phyloP scores from a whole-genome alignment of 2,113 vertebrate genomes.

The Sterrhoptilus dennistouni region DNA sequence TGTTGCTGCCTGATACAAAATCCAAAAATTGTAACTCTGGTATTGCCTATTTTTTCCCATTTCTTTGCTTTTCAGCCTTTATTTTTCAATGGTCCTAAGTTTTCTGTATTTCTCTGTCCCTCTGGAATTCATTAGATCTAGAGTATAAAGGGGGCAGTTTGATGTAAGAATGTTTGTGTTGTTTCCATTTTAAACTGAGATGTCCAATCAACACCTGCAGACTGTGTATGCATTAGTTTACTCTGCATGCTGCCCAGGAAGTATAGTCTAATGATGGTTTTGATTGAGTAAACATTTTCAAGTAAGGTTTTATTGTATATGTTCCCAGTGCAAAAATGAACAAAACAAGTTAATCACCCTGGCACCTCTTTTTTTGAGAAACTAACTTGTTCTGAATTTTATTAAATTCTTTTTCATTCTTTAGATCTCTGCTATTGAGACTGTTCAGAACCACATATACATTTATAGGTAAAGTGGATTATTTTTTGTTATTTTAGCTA shows the following conservation, averaged over 20 bases:
- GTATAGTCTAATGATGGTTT: constrained; percentile 32
- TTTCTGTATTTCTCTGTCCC: constrained; percentile 51
- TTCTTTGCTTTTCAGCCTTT: constrained; percentile 10
- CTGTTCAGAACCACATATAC: neutral
- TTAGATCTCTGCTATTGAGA: neutral
- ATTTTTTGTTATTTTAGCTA: neutral
- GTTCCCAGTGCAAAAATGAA: neutral
- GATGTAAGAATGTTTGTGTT: constrained; percentile 39
- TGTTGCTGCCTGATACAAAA: neutral
- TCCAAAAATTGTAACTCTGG: neutral
- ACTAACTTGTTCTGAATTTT: neutral
- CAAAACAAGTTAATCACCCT: constrained; percentile 15
- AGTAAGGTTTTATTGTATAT: neutral
- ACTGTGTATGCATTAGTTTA: constrained; percentile 17
- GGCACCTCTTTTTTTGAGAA: neutral
- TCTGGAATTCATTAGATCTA: constrained; percentile 67
- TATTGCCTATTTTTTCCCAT: neutral
- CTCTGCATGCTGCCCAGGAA: constrained; percentile 27
- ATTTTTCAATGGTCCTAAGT: constrained; percentile 37
- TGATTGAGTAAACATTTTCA: constrained; percentile 56
- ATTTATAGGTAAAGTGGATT: neutral
- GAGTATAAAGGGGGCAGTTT: constrained; percentile 40
- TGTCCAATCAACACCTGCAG: constrained; percentile 64
- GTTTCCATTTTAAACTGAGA: constrained; percentile 63
- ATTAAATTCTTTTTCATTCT: neutral